A percentile compares a stretch with the other conserved stretches of the same genome.
Evolutionary conservation across 2,797 vertebrate genomes (phyloP).

Genomic region (Gymnocypris eckloni): DNA sequence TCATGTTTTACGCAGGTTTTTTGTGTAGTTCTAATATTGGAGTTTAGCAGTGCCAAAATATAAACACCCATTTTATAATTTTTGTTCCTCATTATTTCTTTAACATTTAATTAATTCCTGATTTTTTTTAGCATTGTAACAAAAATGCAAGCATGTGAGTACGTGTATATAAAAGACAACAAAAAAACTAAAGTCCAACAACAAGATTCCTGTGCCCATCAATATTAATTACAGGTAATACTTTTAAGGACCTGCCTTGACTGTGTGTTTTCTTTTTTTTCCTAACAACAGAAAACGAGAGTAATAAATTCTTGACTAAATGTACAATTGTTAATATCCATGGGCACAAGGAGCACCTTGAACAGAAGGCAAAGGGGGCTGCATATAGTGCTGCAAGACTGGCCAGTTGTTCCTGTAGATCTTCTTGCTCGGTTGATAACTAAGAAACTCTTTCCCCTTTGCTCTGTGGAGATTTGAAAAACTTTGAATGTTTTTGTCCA

Average conservation of each 20-base stretch:
- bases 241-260: conserved; percentile 84
- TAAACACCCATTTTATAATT: conserved; percentile 45
- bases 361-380: conserved; percentile 56
- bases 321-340: conserved; percentile 57
- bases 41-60: conserved; percentile 50
- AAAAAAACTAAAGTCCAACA: conserved; percentile 53
- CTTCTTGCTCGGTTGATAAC: conserved; percentile 48
- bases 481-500: conserved; percentile 48
- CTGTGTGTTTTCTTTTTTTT: conserved; percentile 75
- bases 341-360: conserved; percentile 62
- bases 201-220: conserved; percentile 73
- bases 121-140: conserved; percentile 31
- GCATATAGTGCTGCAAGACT: conserved; percentile 54
- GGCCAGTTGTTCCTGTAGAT: conserved; percentile 51
- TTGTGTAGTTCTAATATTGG: conserved; percentile 42
- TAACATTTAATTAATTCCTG: conserved; percentile 30
- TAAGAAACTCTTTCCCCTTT: conserved; percentile 47
- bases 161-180: conserved; percentile 59
- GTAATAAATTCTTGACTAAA: conserved; percentile 62
- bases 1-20: conserved; percentile 34
- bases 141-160: conserved; percentile 46
- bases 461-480: conserved; percentile 51
- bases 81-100: conserved; percentile 22
- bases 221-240: conserved; percentile 76
- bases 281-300: conserved; percentile 63